Evolutionary conservation across 2,888 invertebrate genomes (phyloP).

Genomic region (Meteorus colon): DNA sequence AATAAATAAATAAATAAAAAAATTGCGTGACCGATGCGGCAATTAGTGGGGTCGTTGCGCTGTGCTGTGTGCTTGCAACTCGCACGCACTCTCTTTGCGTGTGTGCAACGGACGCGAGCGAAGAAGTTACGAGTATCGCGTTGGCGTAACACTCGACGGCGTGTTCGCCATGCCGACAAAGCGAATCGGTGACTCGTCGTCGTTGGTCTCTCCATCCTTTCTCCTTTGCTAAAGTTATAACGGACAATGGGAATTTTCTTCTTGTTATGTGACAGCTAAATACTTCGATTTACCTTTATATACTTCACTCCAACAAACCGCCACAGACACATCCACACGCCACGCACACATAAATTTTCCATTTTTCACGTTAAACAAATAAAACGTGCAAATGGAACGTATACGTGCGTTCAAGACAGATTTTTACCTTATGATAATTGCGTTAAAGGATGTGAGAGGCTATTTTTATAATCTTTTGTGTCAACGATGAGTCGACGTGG

Average conservation of each 20-base stretch:
- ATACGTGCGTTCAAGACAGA: conserved; percentile 2
- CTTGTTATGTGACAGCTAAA: conserved; percentile 22
- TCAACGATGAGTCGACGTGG: conserved; percentile 32
- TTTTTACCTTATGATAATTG: conserved; percentile 28
- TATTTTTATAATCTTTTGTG: conserved; percentile 8
- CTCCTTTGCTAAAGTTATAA: neutral
- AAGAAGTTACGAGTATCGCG: conserved; percentile 53
- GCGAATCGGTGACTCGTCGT: conserved; percentile 24
- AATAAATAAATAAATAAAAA: conserved; percentile 30
- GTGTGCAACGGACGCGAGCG: conserved; percentile 39
- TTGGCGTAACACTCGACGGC: conserved; percentile 57
- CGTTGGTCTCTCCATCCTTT: conserved; percentile 17
- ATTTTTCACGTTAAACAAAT: conserved; percentile 1
- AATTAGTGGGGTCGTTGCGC: conserved; percentile 55
- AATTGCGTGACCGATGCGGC: conserved; percentile 54
- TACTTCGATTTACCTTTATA: conserved; percentile 28
- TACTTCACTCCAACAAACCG: conserved; percentile 11
- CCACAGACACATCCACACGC: conserved; percentile 7
- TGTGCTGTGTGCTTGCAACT: conserved; percentile 34
- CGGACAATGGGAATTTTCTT: conserved; percentile 22
- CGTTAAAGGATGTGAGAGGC: conserved; percentile 1
- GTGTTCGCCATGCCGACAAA: conserved; percentile 48
- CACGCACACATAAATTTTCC: neutral
- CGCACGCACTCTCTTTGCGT: conserved; percentile 27
- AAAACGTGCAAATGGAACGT: neutral